A percentile compares a stretch with the other conserved stretches of the same genome.
Evolutionary conservation across 2,888 invertebrate genomes (phyloP).

Genomic region (Eupithecia dodoneata): DNA sequence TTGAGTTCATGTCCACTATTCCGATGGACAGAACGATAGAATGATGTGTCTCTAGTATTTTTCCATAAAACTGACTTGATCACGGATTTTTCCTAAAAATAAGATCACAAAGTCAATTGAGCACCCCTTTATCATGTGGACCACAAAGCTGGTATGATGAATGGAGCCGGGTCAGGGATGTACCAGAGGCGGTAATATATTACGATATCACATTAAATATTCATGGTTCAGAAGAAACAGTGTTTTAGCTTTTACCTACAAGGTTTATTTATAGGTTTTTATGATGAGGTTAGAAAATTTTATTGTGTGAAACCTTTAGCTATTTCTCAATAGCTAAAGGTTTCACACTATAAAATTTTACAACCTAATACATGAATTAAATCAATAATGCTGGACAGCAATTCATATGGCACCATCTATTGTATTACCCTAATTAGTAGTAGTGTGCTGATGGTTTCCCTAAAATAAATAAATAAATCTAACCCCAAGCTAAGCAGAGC

Average conservation of each 20-base stretch:
- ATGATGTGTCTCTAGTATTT: background rate
- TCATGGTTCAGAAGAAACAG: conserved; percentile 33
- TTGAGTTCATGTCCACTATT: no score
- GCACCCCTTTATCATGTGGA: conserved; percentile 41
- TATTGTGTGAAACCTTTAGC: background rate
- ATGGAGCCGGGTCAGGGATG: conserved; percentile 41
- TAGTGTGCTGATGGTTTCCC: no score
- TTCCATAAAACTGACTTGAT: background rate
- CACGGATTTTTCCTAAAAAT: conserved; percentile 20
- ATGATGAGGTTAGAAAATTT: background rate
- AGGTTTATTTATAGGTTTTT: conserved; percentile 2
- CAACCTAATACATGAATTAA: no score
- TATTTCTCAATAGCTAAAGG: no score
- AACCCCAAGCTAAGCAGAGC: no score
- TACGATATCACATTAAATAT: conserved; percentile 38
- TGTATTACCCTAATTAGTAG: no score
- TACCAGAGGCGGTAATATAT: conserved; percentile 39
- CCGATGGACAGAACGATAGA: no score
- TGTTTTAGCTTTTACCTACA: conserved; percentile 18
- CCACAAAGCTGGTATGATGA: conserved; percentile 45
- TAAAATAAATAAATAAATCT: no score
- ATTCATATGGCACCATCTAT: no score
- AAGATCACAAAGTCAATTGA: conserved; percentile 46
- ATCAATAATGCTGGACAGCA: no score
- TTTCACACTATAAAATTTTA: no score